Conservation (phyloP, 2,797 vertebrate species). For the Cetoscarus ocellatus region DNA sequence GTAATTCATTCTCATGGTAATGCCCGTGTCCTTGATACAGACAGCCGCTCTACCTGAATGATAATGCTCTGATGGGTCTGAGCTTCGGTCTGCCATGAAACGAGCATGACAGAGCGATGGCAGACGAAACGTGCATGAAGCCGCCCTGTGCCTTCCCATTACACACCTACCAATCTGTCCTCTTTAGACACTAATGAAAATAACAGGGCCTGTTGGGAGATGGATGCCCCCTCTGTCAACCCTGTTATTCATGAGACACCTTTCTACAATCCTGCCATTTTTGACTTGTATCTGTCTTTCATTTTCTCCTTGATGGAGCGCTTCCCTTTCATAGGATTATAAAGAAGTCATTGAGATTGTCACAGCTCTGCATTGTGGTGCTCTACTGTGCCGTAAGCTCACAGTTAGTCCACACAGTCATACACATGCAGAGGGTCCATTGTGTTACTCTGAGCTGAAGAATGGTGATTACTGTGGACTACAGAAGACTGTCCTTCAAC, state of each 20-base stretch:
- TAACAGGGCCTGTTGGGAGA: constrained; percentile 58
- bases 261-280: constrained; percentile 48
- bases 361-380: constrained; percentile 26
- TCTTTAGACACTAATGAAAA: constrained; percentile 67
- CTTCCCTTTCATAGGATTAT: constrained; percentile 64
- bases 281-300: constrained; percentile 54
- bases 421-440: constrained; percentile 2
- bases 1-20: constrained; percentile 72
- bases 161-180: constrained; percentile 54
- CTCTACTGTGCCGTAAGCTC: constrained; percentile 29
- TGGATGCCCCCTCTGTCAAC: constrained; percentile 57
- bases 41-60: constrained; percentile 75
- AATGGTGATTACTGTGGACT: constrained; percentile 34
- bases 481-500: constrained; percentile 28
- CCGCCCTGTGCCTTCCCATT: constrained; percentile 39
- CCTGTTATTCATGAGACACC: constrained; percentile 45
- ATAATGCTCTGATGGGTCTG: constrained; percentile 73
- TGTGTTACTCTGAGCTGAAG: constrained; percentile 29
- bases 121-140: constrained; percentile 54
- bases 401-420: constrained; percentile 19
- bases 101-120: constrained; percentile 66
- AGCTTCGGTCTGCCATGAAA: constrained; percentile 73
- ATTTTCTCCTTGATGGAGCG: constrained; percentile 55
- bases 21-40: constrained; percentile 76
- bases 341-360: constrained; percentile 58